phyloP scores from a whole-genome alignment of 2,888 invertebrate species.

The Orchesella flavescens region DNA sequence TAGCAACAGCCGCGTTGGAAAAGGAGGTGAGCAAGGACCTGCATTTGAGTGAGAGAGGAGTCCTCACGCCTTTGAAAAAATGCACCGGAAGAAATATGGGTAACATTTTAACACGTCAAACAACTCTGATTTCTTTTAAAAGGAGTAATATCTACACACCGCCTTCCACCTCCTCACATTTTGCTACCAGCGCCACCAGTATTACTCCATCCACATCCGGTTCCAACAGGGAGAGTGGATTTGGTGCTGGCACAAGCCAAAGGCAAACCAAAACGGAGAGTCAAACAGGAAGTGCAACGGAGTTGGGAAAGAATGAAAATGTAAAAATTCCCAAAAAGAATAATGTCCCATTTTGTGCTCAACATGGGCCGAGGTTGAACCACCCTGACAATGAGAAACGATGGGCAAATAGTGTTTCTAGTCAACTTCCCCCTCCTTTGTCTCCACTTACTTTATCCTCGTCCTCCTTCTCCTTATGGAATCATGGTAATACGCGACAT shows the following conservation, averaged over 20 bases:
- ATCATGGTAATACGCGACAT: conserved; percentile 1
- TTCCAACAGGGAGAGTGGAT: neutral
- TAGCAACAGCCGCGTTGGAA: neutral
- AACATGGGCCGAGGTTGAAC: neutral
- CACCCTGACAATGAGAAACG: conserved; percentile 33
- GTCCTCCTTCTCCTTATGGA: conserved; percentile 7
- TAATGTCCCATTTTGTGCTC: neutral
- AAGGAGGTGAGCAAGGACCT: neutral
- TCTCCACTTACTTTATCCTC: conserved; percentile 8
- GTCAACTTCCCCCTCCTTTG: conserved; percentile 8
- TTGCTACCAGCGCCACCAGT: neutral
- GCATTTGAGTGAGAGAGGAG: neutral
- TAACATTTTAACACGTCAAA: conserved; percentile 66
- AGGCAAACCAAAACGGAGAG: conserved; percentile 1
- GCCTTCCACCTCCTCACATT: conserved; percentile 7
- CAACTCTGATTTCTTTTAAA: conserved; percentile 23
- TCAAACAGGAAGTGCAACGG: conserved; percentile 12
- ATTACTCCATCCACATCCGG: conserved; percentile 39
- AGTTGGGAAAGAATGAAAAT: conserved; percentile 9
- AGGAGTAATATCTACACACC: neutral
- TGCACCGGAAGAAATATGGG: conserved; percentile 66
- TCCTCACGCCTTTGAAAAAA: conserved; percentile 24
- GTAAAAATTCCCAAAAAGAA: conserved; percentile 26
- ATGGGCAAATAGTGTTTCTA: neutral
- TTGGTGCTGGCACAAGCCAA: neutral